Base-by-base conservation (phyloP, 2,797 vertebrate species). In the Manis pentadactyla region DNA sequence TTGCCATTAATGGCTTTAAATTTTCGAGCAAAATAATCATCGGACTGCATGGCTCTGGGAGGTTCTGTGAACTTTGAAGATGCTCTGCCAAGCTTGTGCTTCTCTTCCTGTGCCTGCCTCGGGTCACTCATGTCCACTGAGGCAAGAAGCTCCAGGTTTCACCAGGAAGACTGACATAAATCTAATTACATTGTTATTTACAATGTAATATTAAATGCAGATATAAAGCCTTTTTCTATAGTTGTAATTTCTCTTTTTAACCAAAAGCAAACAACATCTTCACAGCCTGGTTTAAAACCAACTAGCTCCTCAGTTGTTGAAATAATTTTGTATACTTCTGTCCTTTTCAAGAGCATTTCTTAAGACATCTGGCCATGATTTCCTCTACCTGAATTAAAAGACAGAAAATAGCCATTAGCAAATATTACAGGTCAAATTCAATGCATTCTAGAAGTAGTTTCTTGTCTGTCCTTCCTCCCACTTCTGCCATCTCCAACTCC, bases 1-100 rank as follows among this genome's bases (percentile, higher is more conserved):
- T 97, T 99, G 93, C 99, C 99, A 82, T 99, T 99, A 96, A 99
- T 98, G 97, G 99, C 98, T 98, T 99, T 99, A 95, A 99, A 99
- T 98, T 99, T 99, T 96, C 99, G 99, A 98, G 98, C 99, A 95
- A 99, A 99, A 94, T 99, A 99, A 97, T 99, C 99, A 95, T 99
- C 99, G 34, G 99, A 99, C 98, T 99, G 99, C 99, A 99, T 99
- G 98, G 97, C 98, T 99, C 98, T 99, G 73, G 98, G 97, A 53
- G 98, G 98, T 98, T 98, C 99, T 97, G 98, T 99, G 97, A 99
- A 98, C 98, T 99, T 99, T 92, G 99, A 98, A 97, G 99, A 98
- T 96, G 98, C 96, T 98, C 99, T 98, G 98, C 98, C 98, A 90
- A 99, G 96, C 98, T 99, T 99, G 97, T 98, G 98, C 98, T 99